These are phyloP conservation scores for Cephus sareptanus DNA, from an alignment of 2,888 invertebrate genomes.

Conservation along the genomic window DNA sequence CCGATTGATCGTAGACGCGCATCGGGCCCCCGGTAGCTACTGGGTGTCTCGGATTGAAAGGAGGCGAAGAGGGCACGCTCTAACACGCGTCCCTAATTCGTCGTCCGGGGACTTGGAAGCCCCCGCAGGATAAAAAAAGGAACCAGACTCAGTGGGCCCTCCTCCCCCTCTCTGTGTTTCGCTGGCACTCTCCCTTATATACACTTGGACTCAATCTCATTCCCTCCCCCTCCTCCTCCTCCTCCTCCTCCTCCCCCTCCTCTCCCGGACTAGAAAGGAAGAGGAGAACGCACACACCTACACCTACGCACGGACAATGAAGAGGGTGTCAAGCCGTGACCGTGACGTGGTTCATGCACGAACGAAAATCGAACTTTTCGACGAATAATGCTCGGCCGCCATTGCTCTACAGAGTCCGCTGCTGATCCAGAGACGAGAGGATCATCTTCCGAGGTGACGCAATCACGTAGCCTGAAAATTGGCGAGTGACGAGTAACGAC, in stretches of 20 bases:
- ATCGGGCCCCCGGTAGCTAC: conserved; percentile 15
- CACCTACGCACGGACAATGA: not conserved
- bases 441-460: no score
- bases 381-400: conserved; percentile 5
- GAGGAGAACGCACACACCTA: no score
- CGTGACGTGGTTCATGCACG: conserved; percentile 28
- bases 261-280: not conserved
- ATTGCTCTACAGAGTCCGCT: no score
- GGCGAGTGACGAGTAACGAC: no score
- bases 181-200: not conserved
- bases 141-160: not conserved
- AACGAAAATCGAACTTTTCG: conserved; percentile 25
- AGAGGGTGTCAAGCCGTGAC: conserved; percentile 36
- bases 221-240: not conserved
- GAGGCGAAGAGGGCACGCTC: conserved; percentile 37
- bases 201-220: not conserved
- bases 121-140: conserved; percentile 8
- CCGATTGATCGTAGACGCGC: no score
- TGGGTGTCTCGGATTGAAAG: conserved; percentile 43
- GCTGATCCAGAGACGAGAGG: no score
- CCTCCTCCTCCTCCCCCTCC: not conserved
- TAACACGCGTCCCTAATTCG: conserved; percentile 50
- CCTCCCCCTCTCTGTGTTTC: not conserved
- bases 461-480: no score
- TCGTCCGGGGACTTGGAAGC: conserved; percentile 31